Conservation (phyloP, 2,797 vertebrate species). For the Leuciscus waleckii region DNA sequence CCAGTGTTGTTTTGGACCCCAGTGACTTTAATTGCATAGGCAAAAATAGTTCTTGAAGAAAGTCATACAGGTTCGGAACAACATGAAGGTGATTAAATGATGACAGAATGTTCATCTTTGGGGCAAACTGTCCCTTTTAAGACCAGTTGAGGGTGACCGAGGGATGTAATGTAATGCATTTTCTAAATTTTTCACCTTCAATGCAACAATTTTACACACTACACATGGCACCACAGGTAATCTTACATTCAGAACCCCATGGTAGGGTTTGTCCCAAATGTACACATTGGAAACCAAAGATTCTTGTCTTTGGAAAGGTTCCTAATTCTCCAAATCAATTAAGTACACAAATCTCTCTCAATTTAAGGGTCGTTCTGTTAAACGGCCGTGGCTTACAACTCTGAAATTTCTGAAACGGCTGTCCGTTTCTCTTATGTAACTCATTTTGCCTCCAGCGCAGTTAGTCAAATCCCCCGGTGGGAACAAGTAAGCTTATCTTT, state of each 20-base stretch:
- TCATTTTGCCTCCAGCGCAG: not conserved
- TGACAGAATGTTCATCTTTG: not conserved
- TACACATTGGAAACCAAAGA: conserved; percentile 2
- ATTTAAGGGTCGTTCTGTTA: conserved; percentile 33
- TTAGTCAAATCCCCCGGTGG: conserved; percentile 10
- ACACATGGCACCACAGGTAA: not conserved
- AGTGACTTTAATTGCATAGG: not conserved
- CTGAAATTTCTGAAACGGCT: not conserved
- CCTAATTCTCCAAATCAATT: not conserved
- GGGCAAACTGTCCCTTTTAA: not conserved
- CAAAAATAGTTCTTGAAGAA: not conserved
- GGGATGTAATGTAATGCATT: not conserved
- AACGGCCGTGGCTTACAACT: conserved; percentile 19
- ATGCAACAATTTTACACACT: not conserved
- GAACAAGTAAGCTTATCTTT: conserved; percentile 11
- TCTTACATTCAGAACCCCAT: conserved; percentile 5
- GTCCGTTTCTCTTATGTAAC: not conserved
- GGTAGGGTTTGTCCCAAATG: not conserved
- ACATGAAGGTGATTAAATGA: not conserved
- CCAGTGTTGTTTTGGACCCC: not conserved
- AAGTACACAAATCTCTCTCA: not conserved
- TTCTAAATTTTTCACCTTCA: not conserved
- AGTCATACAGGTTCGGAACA: not conserved
- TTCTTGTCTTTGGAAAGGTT: conserved; percentile 7
- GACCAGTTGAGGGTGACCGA: not conserved